These are phyloP conservation scores for Chorisops tibialis DNA, from an alignment of 2,888 invertebrate genomes.

Conservation along the genomic window DNA sequence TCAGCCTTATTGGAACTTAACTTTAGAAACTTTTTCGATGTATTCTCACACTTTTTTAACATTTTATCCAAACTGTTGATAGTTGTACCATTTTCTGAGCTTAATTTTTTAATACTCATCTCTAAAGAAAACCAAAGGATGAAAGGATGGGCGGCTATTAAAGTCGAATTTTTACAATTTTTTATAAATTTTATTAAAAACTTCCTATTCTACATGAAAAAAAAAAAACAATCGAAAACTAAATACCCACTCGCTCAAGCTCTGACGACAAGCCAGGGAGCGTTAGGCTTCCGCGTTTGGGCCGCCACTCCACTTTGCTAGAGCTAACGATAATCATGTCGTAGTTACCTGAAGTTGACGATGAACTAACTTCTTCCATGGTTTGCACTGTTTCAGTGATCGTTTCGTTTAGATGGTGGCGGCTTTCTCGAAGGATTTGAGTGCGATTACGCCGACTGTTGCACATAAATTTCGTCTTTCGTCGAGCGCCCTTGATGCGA, in stretches of 20 bases:
- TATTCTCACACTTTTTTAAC: neutral
- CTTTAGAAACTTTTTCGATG: neutral
- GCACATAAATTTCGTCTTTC: constrained; percentile 23
- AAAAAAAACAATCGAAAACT: constrained; percentile 4
- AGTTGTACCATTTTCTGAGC: neutral
- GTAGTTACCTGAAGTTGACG: constrained; percentile 15
- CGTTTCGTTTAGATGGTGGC: neutral
- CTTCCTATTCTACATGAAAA: neutral
- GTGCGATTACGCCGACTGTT: constrained; percentile 6
- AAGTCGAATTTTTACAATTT: neutral
- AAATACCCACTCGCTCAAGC: constrained; percentile 30
- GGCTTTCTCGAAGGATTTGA: neutral
- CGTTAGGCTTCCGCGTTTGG: constrained; percentile 33
- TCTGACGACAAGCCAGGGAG: constrained; percentile 30
- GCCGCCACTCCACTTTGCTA: constrained; percentile 31
- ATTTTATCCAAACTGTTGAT: neutral
- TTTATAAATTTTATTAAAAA: neutral
- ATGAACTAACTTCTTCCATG: neutral
- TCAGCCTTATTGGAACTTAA: constrained; percentile 4
- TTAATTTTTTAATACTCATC: neutral
- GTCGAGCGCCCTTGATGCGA: constrained; percentile 27
- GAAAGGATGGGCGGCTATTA: neutral
- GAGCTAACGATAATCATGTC: constrained; percentile 15
- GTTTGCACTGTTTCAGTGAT: neutral
- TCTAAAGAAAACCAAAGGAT: neutral